Conservation (phyloP, 2,888 invertebrate species). For the Callyntrura guangdongensis region DNA sequence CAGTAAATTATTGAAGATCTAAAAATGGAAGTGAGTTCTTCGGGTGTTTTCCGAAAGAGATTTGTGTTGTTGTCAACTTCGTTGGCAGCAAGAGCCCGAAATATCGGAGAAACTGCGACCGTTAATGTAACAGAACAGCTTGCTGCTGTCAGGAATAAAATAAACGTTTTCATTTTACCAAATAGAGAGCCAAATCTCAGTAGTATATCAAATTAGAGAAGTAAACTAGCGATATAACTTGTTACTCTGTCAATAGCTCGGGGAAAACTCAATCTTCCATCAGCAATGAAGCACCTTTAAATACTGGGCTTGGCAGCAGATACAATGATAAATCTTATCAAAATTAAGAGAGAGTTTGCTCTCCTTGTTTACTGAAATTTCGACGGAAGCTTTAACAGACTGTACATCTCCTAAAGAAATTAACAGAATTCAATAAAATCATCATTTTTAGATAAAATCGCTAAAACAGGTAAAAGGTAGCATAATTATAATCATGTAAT, state of each 20-base stretch:
- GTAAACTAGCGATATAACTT: not conserved
- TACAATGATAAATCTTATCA: not conserved
- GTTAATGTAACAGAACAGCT: not conserved
- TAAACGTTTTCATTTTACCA: not conserved
- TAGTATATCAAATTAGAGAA: not conserved
- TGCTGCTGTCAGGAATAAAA: conserved; percentile 14
- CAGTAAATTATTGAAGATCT: conserved; percentile 58
- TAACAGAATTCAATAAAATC: too few species aligned
- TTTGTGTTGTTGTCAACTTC: not conserved
- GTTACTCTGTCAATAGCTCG: not conserved
- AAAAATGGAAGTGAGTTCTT: conserved; percentile 16
- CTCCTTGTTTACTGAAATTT: too few species aligned
- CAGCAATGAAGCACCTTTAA: not conserved
- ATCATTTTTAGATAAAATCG: too few species aligned
- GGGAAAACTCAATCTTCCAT: not conserved
- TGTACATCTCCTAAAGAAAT: too few species aligned
- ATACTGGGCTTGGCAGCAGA: not conserved
- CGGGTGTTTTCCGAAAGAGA: not conserved
- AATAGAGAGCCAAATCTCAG: not conserved
- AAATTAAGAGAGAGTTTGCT: too few species aligned
- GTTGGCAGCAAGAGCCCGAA: not conserved
- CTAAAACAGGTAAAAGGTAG: too few species aligned
- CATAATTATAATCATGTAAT: too few species aligned
- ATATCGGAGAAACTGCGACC: not conserved
- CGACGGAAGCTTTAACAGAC: too few species aligned